Base-by-base conservation (phyloP, 2,888 invertebrate genomes). In the Amorpha juglandis region DNA sequence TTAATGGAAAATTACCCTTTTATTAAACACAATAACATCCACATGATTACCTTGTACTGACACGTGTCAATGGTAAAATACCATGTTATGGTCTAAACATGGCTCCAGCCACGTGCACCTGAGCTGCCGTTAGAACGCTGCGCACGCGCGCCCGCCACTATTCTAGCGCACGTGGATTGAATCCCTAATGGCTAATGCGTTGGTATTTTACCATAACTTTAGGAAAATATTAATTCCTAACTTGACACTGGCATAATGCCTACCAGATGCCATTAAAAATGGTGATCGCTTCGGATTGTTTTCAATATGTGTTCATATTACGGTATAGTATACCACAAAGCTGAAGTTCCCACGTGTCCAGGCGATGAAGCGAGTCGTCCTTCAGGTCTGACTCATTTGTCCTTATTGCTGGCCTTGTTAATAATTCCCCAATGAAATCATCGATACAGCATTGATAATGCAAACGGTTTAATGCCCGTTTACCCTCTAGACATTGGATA, bases 361-460 rank as follows among this genome's bases (percentile, higher is more conserved):
- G 38, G 19, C 19, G 42, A 42, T 58, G 42, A 38, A 38, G 58
- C 58, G 42, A 6, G 42, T 19, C 58, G 58, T 19, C 58, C 58
- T 58, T 58, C 58, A 35, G 19, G 19, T 19, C 58, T 42, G 38
- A 58, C 58, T 42, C 58, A 58, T 58, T 58, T 21, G 38, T 50
- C 58, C 11, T 19, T n/a, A 19, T 58, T 42, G 38, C 42, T 42
- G 42, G 58, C 42, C 42, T 42, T 38, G 55, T n/a, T 16, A 35
- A 35, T 53, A 53, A 33, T 35, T n/a, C 16, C 33, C 9, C 8
- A n/a, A 53, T 53, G 33, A 27, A 11, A 35, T 12, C 14, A 8
- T n/a, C 27, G 35, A n/a, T 7, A 35, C 14, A 27, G 6, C 33
- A 52, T n/a, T n/a, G 4, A 35, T 19, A 27, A 11, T 35, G 35